Conservation (phyloP, 2,888 invertebrate species). For the Yponomeuta plumbellus region DNA sequence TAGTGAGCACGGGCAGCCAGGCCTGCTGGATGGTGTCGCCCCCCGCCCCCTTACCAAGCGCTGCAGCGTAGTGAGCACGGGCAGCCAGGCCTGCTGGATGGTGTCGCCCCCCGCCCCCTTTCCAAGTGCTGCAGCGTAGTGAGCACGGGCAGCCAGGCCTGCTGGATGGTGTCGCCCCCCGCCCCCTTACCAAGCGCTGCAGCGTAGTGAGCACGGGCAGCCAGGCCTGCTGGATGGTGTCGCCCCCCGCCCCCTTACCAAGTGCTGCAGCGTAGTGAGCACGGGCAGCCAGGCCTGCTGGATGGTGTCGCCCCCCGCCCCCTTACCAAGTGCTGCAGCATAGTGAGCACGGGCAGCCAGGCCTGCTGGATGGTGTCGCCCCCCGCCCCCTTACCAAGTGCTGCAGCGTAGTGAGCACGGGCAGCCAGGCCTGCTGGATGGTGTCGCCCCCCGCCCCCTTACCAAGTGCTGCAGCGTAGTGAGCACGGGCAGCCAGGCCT, state of each 20-base stretch:
- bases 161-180: conserved; percentile 93
- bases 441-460: conserved; percentile 91
- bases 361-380: too few relatives aligned
- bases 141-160: conserved; percentile 96
- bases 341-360: too few relatives aligned
- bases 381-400: conserved; percentile 89
- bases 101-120: conserved; percentile 86
- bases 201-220: conserved; percentile 95
- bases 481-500: conserved; percentile 96
- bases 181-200: conserved; percentile 91
- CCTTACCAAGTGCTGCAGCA: conserved; percentile 90
- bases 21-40: conserved; percentile 94
- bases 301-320: conserved; percentile 93
- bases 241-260: conserved; percentile 92
- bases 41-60: conserved; percentile 92
- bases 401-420: conserved; percentile 95
- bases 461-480: conserved; percentile 94
- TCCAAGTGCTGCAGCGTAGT: conserved; percentile 94
- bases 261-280: conserved; percentile 93
- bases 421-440: conserved; percentile 95
- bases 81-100: conserved; percentile 94
- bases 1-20: conserved; percentile 97
- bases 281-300: conserved; percentile 98
- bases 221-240: conserved; percentile 95
- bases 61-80: conserved; percentile 93